These are phyloP conservation scores for Alexandromys fortis DNA, from an alignment of 2,113 vertebrate species.

Conservation along the genomic window DNA sequence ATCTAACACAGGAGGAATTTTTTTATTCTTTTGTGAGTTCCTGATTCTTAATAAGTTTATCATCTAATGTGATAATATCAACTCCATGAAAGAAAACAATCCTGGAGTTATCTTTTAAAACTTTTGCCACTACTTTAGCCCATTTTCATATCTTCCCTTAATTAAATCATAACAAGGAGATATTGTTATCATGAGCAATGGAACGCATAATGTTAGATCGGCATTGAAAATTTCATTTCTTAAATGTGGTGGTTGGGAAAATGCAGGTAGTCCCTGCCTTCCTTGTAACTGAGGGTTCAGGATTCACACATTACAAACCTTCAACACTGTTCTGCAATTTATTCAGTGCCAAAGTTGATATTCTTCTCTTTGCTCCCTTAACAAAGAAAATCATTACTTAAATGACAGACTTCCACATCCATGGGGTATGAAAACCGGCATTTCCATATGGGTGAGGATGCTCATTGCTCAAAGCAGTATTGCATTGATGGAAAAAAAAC, in stretches of 20 bases:
- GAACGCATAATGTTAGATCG: neutral
- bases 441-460: neutral
- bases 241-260: neutral
- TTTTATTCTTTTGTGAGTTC: neutral
- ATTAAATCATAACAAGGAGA: neutral
- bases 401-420: constrained; percentile 39
- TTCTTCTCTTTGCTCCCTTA: constrained; percentile 9
- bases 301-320: neutral
- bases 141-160: neutral
- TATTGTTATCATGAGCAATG: neutral
- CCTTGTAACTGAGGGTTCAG: neutral
- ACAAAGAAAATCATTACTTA: constrained; percentile 55
- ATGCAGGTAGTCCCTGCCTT: neutral
- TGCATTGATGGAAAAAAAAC: neutral
- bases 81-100: constrained; percentile 31
- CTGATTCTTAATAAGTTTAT: neutral
- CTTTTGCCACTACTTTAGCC: neutral
- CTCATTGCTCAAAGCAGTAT: neutral
- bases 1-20: neutral
- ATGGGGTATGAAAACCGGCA: neutral
- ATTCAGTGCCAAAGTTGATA: constrained; percentile 37
- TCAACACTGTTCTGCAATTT: neutral
- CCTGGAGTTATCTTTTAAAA: neutral
- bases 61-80: neutral
- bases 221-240: neutral